Evolutionary conservation across 2,797 vertebrate genomes (phyloP).

Genomic region (Lemur catta): DNA sequence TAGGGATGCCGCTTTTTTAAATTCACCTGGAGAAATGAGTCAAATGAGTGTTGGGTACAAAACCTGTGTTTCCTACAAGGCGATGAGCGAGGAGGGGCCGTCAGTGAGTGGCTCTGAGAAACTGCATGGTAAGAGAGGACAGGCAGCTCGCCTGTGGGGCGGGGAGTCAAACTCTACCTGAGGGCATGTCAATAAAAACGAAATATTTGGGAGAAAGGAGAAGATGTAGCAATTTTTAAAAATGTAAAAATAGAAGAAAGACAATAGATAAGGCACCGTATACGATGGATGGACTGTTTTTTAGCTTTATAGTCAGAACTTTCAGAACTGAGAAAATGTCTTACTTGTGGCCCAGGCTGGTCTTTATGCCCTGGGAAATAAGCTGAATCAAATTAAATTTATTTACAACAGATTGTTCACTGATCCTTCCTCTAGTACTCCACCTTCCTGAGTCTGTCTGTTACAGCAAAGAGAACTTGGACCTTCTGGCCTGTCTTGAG

Average conservation of each 20-base stretch:
- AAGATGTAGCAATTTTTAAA: not conserved
- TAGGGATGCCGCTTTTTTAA: not conserved
- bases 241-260: not conserved
- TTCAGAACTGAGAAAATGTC: not conserved
- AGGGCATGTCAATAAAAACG: not conserved
- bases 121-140: not conserved
- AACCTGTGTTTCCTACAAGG: not conserved
- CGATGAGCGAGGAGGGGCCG: not conserved
- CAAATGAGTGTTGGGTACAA: not conserved
- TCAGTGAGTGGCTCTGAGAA: not conserved
- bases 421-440: not conserved
- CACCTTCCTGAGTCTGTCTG: not conserved
- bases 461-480: not conserved
- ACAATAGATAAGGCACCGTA: not conserved
- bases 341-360: not conserved
- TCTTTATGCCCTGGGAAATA: not conserved
- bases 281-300: not conserved
- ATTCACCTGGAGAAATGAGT: not conserved
- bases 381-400: constrained; percentile 21
- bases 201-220: not conserved
- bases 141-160: rapidly evolving
- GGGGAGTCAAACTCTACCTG: not conserved
- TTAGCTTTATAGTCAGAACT: not conserved
- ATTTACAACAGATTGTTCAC: not conserved
- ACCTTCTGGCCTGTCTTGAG: not conserved